phyloP scores from a whole-genome alignment of 30 jellyfish, hydroid and myxozoan genomes.

The Catostylus mosaicus region DNA sequence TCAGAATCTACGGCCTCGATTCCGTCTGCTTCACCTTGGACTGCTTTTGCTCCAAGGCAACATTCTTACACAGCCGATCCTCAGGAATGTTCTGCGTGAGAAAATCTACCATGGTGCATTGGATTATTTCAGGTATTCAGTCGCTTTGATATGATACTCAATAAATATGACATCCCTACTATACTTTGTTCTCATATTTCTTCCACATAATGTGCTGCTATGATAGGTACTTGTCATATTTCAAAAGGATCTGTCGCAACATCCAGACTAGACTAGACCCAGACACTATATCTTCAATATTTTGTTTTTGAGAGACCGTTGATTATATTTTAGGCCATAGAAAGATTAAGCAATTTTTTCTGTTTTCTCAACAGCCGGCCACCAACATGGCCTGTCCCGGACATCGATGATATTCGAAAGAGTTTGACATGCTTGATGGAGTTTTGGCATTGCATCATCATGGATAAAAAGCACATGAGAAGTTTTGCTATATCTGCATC shows the following conservation, averaged over 20 bases:
- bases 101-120: conserved; percentile 81
- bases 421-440: conserved; percentile 71
- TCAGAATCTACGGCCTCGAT: conserved; percentile 71
- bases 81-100: conserved; percentile 78
- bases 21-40: conserved; percentile 89
- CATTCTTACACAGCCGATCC: conserved; percentile 72
- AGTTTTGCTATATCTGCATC: conserved; percentile 75
- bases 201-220: no score
- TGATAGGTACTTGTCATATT: no score
- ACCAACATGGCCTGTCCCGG: conserved; percentile 93
- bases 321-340: no score
- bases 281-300: no score
- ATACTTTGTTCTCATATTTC: no score
- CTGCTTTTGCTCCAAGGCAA: conserved; percentile 75
- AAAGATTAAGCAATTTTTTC: no score
- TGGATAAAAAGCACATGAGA: conserved; percentile 89
- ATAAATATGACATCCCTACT: no score
- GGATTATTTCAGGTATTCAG: conserved; percentile 91
- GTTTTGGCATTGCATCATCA: conserved; percentile 78
- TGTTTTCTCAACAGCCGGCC: conserved; percentile 66
- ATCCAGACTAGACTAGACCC: no score
- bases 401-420: conserved; percentile 70
- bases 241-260: no score
- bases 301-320: no score
- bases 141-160: background rate